Conservation (phyloP, 2,113 vertebrate species). For the Tachysurus fulvidraco region DNA sequence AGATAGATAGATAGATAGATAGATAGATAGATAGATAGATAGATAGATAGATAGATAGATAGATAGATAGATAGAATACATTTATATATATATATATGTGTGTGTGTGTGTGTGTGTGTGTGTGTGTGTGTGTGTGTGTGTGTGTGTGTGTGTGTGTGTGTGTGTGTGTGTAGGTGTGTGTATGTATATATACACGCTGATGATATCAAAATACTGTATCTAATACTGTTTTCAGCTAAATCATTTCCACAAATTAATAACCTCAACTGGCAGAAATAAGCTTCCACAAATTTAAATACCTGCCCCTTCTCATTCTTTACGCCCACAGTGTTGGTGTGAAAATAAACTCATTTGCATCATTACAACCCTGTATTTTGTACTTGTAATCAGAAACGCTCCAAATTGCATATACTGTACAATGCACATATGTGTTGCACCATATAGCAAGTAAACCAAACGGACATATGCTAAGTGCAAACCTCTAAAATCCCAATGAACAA, state of each 20-base stretch:
- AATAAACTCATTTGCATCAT: not conserved
- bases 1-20: too few species aligned
- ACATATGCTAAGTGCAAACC: not conserved
- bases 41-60: too few species aligned
- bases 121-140: too few species aligned
- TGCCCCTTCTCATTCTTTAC: not conserved
- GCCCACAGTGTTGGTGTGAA: not conserved
- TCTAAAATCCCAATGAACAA: too few species aligned
- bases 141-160: too few species aligned
- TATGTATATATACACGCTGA: not conserved
- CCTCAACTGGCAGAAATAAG: not conserved
- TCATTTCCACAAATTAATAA: not conserved
- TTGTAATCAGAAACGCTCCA: not conserved
- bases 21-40: too few species aligned
- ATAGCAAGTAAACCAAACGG: not conserved
- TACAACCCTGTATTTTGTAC: not conserved
- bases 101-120: too few species aligned
- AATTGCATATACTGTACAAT: not conserved
- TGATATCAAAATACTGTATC: not conserved
- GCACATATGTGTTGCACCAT: not conserved
- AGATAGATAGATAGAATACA: too few species aligned
- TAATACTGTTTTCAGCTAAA: not conserved
- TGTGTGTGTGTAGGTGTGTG: too few species aligned
- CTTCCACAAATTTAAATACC: not conserved
- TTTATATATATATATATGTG: too few species aligned